phyloP scores from a whole-genome alignment of 2,888 invertebrate genomes.

The Flabesymbios commensalis region DNA sequence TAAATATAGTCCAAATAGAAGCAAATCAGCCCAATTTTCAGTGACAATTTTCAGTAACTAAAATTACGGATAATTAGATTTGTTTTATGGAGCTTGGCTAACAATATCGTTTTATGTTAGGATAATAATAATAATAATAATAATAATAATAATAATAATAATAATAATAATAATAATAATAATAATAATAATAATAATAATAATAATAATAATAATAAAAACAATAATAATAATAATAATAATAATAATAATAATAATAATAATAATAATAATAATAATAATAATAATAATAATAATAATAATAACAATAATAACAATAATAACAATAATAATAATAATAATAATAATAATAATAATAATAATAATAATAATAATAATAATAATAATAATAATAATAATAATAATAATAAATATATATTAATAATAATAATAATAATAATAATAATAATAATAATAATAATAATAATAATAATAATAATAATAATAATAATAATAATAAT shows the following conservation, averaged over 20 bases:
- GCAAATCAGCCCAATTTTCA: not conserved
- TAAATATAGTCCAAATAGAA: not conserved
- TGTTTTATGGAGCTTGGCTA: not conserved
- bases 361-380: not conserved
- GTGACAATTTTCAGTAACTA: not conserved
- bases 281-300: too few relatives aligned
- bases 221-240: too few relatives aligned
- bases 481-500: not conserved
- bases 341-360: not conserved
- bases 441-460: conserved; percentile 6
- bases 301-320: too few relatives aligned
- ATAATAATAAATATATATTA: not conserved
- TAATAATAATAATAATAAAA: too few relatives aligned
- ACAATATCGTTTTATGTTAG: not conserved
- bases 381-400: not conserved
- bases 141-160: not conserved
- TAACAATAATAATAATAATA: not conserved
- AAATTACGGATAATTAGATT: not conserved
- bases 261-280: too few relatives aligned
- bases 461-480: conserved; percentile 6
- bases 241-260: too few relatives aligned
- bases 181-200: too few relatives aligned
- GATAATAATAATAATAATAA: not conserved
- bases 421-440: not conserved
- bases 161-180: too few relatives aligned